Evolutionary conservation across 92 coral and sea anemone species (phyloP), one percentile per base, ranked within the genome.

Genomic region (Actinostola sp.): DNA sequence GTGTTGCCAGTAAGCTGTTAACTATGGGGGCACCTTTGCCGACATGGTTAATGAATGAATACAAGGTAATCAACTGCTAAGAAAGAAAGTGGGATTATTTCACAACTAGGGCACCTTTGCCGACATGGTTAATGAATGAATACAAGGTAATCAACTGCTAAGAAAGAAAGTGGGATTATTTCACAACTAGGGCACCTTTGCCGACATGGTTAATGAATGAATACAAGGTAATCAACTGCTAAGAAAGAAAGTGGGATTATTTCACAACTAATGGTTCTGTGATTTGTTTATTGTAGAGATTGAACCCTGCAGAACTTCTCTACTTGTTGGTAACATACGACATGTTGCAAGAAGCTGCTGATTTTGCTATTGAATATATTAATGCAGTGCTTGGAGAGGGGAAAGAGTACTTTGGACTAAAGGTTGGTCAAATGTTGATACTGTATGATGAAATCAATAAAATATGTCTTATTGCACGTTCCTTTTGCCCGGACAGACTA

Each of bases 151-250:
- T 66, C 20, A 39, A n/a, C n/a, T n/a, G n/a, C n/a, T n/a, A n/a
- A n/a, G n/a, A n/a, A n/a, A n/a, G n/a, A n/a, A n/a, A n/a, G n/a
- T n/a, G n/a, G n/a, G n/a, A n/a, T n/a, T n/a, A n/a, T n/a, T n/a
- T n/a, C n/a, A n/a, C n/a, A n/a, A n/a, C n/a, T n/a, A n/a, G 98
- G 0, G 88, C 94, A 27, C 54, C 87, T 24, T 75, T 94, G 70
- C 98, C 98, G 45, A 85, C 93, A 24, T 94, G 98, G 98, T 88
- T 94, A 7, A 87, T 91, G 33, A 92, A 91, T 49, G 85, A 88
- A 57, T 88, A 90, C 60, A 94, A 94, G 92, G 98, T 94, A 68
- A 68, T 66, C 20, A 39, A n/a, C n/a, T n/a, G n/a, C n/a, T n/a
- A n/a, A n/a, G n/a, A n/a, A n/a, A n/a, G n/a, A n/a, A n/a, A n/a